Evolutionary conservation across 2,888 invertebrate genomes (phyloP).

Genomic region (Caenorhabditis angaria): DNA sequence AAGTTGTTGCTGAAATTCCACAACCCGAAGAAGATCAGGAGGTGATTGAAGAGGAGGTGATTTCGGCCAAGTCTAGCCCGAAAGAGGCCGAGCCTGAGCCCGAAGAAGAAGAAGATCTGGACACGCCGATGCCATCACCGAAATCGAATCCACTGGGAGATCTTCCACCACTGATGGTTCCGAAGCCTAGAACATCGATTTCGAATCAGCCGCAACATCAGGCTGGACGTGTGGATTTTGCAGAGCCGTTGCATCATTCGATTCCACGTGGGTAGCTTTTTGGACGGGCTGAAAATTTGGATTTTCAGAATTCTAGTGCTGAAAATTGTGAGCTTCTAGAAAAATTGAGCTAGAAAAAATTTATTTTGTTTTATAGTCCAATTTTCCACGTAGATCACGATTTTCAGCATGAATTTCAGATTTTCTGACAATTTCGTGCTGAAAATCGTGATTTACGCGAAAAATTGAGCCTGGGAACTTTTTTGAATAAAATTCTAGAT

Average conservation of each 20-base stretch:
- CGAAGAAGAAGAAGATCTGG: neutral
- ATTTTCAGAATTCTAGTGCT: neutral
- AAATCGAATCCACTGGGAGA: constrained; percentile 20
- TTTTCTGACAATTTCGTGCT: too few species aligned
- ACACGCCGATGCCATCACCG: constrained; percentile 11
- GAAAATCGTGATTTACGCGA: too few species aligned
- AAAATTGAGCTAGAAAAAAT: too few species aligned
- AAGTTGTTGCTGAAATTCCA: constrained; percentile 1
- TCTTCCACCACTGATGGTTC: constrained; percentile 51
- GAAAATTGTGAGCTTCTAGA: too few species aligned
- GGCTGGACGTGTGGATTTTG: constrained; percentile 42
- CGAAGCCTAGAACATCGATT: constrained; percentile 20
- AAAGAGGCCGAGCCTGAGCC: neutral
- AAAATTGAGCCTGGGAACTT: too few species aligned
- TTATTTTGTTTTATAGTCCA: too few species aligned
- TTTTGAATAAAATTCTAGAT: too few species aligned
- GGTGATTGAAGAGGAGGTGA: too few species aligned
- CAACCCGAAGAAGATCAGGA: neutral
- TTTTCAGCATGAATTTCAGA: too few species aligned
- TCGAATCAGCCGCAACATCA: neutral
- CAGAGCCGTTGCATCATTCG: constrained; percentile 64
- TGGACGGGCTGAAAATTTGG: neutral
- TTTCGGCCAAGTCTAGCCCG: too few species aligned
- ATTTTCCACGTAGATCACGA: too few species aligned
- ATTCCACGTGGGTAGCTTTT: constrained; percentile 57